Percentiles rank a stretch among this genome's conserved stretches.
phyloP scores from a whole-genome alignment of 2,113 vertebrate species.

The Brevimyrus niger region DNA sequence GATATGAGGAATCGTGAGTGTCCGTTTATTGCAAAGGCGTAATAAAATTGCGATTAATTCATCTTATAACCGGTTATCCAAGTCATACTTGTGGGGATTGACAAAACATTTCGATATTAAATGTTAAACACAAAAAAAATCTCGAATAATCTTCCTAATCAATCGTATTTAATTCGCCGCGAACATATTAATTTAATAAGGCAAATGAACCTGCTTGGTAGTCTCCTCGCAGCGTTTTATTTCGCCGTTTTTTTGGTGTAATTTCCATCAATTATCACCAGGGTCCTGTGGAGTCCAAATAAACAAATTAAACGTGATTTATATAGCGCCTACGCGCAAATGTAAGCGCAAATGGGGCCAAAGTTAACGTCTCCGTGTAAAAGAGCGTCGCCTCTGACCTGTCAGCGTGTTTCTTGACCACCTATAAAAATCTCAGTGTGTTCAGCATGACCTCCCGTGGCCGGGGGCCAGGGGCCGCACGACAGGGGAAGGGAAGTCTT shows the following conservation, averaged over 20 bases:
- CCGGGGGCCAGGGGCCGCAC: slow-evolving; percentile 56
- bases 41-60: background rate
- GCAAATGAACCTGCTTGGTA: background rate
- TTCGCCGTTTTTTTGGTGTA: background rate
- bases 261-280: background rate
- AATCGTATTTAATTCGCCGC: background rate
- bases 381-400: slow-evolving; percentile 55
- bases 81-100: background rate
- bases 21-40: background rate
- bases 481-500: slow-evolving; percentile 65
- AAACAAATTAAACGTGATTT: slow-evolving; percentile 65
- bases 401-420: slow-evolving; percentile 58
- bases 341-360: slow-evolving; percentile 58
- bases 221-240: background rate
- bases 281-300: slow-evolving; percentile 28
- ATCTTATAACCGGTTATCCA: background rate
- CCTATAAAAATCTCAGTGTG: slow-evolving; percentile 58
- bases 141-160: background rate
- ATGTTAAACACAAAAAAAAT: background rate
- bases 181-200: background rate
- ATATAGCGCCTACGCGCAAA: slow-evolving; percentile 47
- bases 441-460: slow-evolving; percentile 50
- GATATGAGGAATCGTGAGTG: background rate
- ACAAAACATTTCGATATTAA: background rate
- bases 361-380: slow-evolving; percentile 56